phyloP scores from a whole-genome alignment of 2,888 invertebrate genomes.

The Lithophane leautieri region DNA sequence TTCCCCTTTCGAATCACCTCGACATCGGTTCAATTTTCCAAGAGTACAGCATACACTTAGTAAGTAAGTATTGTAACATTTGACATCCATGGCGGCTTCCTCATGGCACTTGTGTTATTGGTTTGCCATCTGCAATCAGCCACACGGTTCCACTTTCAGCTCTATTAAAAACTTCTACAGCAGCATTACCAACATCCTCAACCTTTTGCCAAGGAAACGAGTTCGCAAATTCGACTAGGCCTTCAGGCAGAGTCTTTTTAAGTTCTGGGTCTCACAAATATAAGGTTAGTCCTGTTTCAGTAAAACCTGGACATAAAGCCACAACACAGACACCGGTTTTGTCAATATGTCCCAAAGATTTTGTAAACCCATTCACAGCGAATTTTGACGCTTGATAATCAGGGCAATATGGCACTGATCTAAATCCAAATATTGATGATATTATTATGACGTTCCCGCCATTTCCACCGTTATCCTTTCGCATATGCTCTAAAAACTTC shows the following conservation, averaged over 20 bases:
- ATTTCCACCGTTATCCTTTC: conserved; percentile 83
- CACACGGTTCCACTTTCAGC: conserved; percentile 58
- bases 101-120: conserved; percentile 29
- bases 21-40: neutral
- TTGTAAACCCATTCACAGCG: conserved; percentile 84
- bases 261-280: conserved; percentile 9
- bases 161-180: conserved; percentile 66
- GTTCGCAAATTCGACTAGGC: conserved; percentile 33
- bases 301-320: conserved; percentile 60
- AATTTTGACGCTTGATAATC: conserved; percentile 84
- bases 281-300: conserved; percentile 26
- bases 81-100: neutral
- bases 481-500: conserved; percentile 88
- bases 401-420: conserved; percentile 25
- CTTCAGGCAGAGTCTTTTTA: conserved; percentile 9
- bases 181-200: conserved; percentile 52
- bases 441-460: conserved; percentile 91
- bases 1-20: too few relatives aligned
- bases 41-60: neutral
- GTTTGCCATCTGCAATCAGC: conserved; percentile 55
- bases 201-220: conserved; percentile 71
- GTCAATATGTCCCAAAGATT: conserved; percentile 78
- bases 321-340: conserved; percentile 77
- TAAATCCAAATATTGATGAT: conserved; percentile 67
- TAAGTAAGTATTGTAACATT: neutral